A percentile compares a stretch with the other conserved stretches of the same genome.
Evolutionary conservation across 2,113 vertebrate genomes (phyloP).

Genomic region (Lota lota): DNA sequence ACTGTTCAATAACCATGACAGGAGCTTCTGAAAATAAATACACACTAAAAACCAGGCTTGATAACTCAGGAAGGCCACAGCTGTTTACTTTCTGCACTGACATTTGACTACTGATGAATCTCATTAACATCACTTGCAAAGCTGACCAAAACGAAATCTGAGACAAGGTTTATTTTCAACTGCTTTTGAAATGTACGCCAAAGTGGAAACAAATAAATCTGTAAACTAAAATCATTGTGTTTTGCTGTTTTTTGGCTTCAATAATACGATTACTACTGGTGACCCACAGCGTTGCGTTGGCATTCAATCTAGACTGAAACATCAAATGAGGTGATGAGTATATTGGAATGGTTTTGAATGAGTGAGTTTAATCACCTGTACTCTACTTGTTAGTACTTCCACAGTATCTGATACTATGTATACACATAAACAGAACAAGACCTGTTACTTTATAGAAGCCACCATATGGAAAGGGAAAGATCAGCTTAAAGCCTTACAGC

Average conservation of each 20-base stretch:
- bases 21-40: slow-evolving; percentile 49
- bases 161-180: slow-evolving; percentile 63
- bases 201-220: slow-evolving; percentile 60
- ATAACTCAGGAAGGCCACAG: slow-evolving; percentile 5
- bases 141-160: background rate
- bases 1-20: slow-evolving; percentile 20
- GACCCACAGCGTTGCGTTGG: background rate
- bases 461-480: no score
- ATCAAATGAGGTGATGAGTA: no score
- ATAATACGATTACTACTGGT: background rate
- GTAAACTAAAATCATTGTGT: slow-evolving; percentile 37
- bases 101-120: background rate
- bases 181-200: slow-evolving; percentile 15
- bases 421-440: no score
- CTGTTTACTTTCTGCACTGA: slow-evolving; percentile 35
- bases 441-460: no score
- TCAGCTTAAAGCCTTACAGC: no score
- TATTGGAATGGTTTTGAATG: no score
- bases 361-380: no score
- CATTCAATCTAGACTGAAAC: no score
- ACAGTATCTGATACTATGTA: no score
- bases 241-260: slow-evolving; percentile 6
- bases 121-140: no score
- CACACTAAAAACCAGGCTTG: slow-evolving; percentile 18
- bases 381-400: no score